Percentiles rank a stretch among this genome's conserved stretches.
These are phyloP conservation scores for Myrmophylax atrothorax DNA, from an alignment of 2,113 vertebrate genomes.

Conservation along the genomic window DNA sequence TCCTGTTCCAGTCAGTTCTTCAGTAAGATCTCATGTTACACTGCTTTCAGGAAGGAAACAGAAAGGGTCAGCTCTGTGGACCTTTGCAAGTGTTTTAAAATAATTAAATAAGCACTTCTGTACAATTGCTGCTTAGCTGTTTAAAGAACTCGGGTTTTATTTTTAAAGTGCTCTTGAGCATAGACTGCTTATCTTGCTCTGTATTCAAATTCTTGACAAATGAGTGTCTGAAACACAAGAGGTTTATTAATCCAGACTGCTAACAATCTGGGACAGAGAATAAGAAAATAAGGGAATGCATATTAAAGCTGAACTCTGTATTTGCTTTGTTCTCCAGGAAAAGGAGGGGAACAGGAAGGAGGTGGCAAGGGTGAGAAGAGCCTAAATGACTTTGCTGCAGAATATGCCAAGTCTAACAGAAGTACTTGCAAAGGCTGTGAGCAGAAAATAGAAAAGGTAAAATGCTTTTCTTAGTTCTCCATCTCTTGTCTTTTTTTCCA, in stretches of 20 bases:
- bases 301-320: background rate
- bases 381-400: conserved; percentile 89
- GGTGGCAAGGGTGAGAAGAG: conserved; percentile 86
- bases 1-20: background rate
- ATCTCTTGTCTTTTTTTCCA: background rate
- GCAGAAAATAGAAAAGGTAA: conserved; percentile 96
- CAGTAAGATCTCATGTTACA: background rate
- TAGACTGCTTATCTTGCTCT: background rate
- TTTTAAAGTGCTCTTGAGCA: background rate
- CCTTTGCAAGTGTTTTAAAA: background rate
- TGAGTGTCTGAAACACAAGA: background rate
- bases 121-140: background rate
- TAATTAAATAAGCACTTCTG: background rate
- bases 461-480: background rate
- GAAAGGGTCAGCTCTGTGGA: background rate
- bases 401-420: conserved; percentile 97
- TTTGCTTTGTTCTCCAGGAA: conserved; percentile 66
- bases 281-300: background rate
- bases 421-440: conserved; percentile 96
- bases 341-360: conserved; percentile 79
- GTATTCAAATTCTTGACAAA: background rate
- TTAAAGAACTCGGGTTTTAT: background rate
- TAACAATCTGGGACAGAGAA: background rate
- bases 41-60: background rate
- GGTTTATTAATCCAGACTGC: background rate